Base-by-base conservation (phyloP, 1,140 invertebrate genomes). In the Lucilia cuprina region DNA sequence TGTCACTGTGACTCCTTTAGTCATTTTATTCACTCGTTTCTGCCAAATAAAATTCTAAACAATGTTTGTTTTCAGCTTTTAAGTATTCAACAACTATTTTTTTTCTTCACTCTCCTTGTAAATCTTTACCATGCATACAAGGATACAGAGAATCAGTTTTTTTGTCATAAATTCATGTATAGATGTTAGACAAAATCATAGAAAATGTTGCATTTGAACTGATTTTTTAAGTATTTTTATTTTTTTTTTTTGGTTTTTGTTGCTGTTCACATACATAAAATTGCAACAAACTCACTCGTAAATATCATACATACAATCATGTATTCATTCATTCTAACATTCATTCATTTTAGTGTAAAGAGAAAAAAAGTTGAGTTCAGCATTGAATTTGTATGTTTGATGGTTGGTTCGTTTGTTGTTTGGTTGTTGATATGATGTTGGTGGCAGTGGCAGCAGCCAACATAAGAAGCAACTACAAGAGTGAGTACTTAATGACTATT, bases 401-500 rank as follows among this genome's bases (percentile, higher is more conserved):
- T 30, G 74, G 34, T 78, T 41, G 35, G 74, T 77, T 75, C n/a
- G n/a, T n/a, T n/a, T n/a, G n/a, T n/a, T 30, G 25, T 30, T 30
- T 30, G 25, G 34, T 77, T 77, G 75, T 9, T 78, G 75, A 30
- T 30, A 30, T 30, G 25, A 30, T 30, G 30, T 77, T 77, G 75
- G 41, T 49, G 41, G 60, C 60, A 70, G 65, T n/a, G n/a, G 19
- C 17, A 70, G 60, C 50, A 80, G n/a, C 41, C 41, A 41, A 10
- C 41, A 41, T 10, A 41, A 41, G 41, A 41, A 41, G 41, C 41
- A 41, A 41, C 41, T 41, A 41, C 41, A 41, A 41, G 41, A 49
- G 41, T 12, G n/a, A 70, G 65, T 70, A 49, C 77, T 80, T 80
- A 80, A 80, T 80, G 77, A 80, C 77, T 80, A 80, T 80, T 80